These are phyloP conservation scores for Sebastes oblongus DNA, from an alignment of 2,797 vertebrate genomes.

Conservation along the genomic window DNA sequence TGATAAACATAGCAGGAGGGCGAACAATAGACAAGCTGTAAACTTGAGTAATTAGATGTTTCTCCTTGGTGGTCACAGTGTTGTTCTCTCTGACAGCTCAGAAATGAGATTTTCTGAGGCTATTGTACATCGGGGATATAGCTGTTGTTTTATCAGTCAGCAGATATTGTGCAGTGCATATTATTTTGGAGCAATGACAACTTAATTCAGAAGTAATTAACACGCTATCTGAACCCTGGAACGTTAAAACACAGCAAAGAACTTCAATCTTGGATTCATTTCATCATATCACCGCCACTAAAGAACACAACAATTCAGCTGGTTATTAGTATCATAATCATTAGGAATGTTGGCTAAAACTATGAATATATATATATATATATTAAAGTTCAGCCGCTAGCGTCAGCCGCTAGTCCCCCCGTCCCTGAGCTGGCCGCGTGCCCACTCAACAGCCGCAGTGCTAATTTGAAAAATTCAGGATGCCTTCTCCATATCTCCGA, in stretches of 20 bases:
- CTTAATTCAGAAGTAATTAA: background rate
- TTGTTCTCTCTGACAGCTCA: constrained; percentile 11
- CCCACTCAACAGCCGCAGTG: constrained; percentile 46
- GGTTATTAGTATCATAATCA: background rate
- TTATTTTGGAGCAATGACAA: background rate
- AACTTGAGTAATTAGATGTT: constrained; percentile 40
- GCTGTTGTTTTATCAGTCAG: constrained; percentile 17
- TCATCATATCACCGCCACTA: background rate
- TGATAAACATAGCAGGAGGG: constrained; percentile 12
- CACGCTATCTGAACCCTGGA: background rate
- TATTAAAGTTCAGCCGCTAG: background rate
- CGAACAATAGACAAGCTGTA: constrained; percentile 4
- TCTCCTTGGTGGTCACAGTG: constrained; percentile 5
- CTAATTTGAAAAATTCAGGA: constrained; percentile 68
- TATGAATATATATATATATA: background rate
- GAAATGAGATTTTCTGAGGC: constrained; percentile 25
- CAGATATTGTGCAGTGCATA: background rate
- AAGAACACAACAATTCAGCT: background rate
- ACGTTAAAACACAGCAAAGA: background rate
- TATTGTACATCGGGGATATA: background rate
- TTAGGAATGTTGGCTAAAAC: background rate
- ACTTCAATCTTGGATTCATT: background rate
- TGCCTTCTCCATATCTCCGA: constrained; percentile 56
- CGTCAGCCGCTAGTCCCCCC: background rate
- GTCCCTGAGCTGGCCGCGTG: background rate